Evolutionary conservation across 2,888 invertebrate genomes (phyloP).

Genomic region (Lottia gigantea): DNA sequence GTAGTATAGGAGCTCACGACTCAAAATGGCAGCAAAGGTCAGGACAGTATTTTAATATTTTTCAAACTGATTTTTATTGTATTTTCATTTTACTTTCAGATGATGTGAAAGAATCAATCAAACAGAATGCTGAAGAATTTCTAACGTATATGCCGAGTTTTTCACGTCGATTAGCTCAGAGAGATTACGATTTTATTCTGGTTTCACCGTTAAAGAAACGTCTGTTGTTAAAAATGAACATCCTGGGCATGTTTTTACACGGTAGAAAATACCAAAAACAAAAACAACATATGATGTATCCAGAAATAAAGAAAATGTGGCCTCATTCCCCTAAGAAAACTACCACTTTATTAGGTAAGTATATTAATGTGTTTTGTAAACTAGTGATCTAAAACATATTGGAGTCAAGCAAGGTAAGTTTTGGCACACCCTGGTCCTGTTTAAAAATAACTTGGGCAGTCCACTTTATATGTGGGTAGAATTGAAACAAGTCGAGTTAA

Average conservation of each 20-base stretch:
- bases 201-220: slow-evolving; percentile 55
- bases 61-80: not conserved
- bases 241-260: slow-evolving; percentile 59
- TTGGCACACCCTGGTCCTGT: too few relatives aligned
- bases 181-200: slow-evolving; percentile 63
- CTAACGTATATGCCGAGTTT: slow-evolving; percentile 61
- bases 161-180: slow-evolving; percentile 56
- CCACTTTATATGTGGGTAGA: too few relatives aligned
- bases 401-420: too few relatives aligned
- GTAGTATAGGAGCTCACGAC: too few relatives aligned
- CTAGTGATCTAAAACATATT: too few relatives aligned
- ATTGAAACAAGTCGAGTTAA: too few relatives aligned
- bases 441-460: too few relatives aligned
- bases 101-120: slow-evolving; percentile 58
- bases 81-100: slow-evolving; percentile 40
- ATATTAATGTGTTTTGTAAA: not conserved
- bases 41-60: too few relatives aligned
- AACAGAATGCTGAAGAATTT: slow-evolving; percentile 54
- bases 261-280: slow-evolving; percentile 50
- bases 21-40: too few relatives aligned
- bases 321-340: slow-evolving; percentile 36
- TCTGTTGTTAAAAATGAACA: slow-evolving; percentile 62
- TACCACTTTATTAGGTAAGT: slow-evolving; percentile 2
- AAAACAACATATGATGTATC: slow-evolving; percentile 45
- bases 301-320: slow-evolving; percentile 46